Base-by-base conservation (phyloP, 2,888 invertebrate species). In the Prosopocoilus inquinatus region DNA sequence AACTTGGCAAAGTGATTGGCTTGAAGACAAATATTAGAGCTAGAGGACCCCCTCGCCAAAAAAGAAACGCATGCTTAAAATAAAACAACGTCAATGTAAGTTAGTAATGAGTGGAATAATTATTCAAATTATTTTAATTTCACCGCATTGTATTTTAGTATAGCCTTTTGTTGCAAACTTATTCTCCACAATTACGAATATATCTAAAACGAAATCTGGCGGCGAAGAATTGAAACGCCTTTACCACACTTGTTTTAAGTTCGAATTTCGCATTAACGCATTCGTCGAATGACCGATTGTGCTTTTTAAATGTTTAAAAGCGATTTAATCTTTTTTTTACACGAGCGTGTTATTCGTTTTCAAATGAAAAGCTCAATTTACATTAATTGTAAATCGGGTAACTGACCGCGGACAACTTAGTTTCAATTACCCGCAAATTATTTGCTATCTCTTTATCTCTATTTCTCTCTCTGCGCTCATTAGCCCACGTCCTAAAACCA, bases 81-180 rank as follows among this genome's bases (percentile, higher is more conserved):
- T 28, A 3, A 28, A 28, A 28, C 20, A 28, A 28, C 20, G 20
- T 4, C 20, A 41, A 41, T 41, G 41, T 15, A 41, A 41, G 15
- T 41, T 9, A 41, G 41, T 41, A 41, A 41, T 15, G 16, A 38
- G 35, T 34, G 34, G 47, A 28, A 28, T 48, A 60, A 55, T 60
- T 60, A 60, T 60, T 59, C 54, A 59, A 59, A 59, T 59, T 53
- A 57, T 36, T 49, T 49, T 54, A 55, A 48, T 57, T 60, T 50
- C 28, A 50, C 50, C 33, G 36, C 43, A 44, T 47, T 55, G 44
- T 53, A 44, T 47, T 53, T 51, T 52, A 41, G 32, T 32, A n/a
- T n/a, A 35, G 44, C 38, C 50, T 55, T 55, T 55, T 50, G 50
- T 55, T 55, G 50, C 39, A 46, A 46, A 52, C 38, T 38, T 47